phyloP scores from a whole-genome alignment of 2,113 vertebrate genomes.

The Apodemus speciosus region DNA sequence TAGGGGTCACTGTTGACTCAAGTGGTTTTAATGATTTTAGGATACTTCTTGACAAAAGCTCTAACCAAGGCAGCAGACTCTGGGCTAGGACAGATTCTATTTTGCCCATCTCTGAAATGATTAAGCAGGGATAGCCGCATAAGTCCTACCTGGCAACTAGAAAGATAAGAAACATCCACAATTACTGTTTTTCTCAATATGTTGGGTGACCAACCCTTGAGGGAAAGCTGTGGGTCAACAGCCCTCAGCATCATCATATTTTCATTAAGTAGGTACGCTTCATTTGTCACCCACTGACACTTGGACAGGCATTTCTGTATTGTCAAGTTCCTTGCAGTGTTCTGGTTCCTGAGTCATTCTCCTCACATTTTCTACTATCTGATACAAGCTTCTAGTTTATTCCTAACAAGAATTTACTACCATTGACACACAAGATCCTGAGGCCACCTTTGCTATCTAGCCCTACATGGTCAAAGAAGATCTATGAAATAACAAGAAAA shows the following conservation, averaged over 20 bases:
- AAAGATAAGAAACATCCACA: background rate
- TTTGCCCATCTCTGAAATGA: conserved; percentile 47
- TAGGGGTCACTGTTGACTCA: conserved; percentile 68
- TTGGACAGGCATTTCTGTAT: background rate
- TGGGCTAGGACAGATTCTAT: conserved; percentile 50
- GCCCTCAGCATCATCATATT: background rate
- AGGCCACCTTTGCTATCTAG: background rate
- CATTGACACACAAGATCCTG: conserved; percentile 26
- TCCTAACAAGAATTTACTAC: conserved; percentile 9
- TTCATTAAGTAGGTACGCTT: conserved; percentile 6
- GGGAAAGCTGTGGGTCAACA: background rate
- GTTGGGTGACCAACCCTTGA: background rate
- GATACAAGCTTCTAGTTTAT: conserved; percentile 29
- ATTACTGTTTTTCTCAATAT: background rate
- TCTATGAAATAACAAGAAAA: background rate
- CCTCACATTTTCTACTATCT: conserved; percentile 27
- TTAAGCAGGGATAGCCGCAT: background rate
- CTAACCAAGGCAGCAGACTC: conserved; percentile 61
- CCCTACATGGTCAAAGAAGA: background rate
- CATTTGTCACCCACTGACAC: conserved; percentile 4
- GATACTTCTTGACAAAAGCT: conserved; percentile 68
- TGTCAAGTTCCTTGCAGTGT: background rate
- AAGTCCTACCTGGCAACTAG: background rate
- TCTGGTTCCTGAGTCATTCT: conserved; percentile 46
- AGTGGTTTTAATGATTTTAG: conserved; percentile 76